Base-by-base conservation (phyloP, 1,140 invertebrate genomes). In the Cotesia glomerata region DNA sequence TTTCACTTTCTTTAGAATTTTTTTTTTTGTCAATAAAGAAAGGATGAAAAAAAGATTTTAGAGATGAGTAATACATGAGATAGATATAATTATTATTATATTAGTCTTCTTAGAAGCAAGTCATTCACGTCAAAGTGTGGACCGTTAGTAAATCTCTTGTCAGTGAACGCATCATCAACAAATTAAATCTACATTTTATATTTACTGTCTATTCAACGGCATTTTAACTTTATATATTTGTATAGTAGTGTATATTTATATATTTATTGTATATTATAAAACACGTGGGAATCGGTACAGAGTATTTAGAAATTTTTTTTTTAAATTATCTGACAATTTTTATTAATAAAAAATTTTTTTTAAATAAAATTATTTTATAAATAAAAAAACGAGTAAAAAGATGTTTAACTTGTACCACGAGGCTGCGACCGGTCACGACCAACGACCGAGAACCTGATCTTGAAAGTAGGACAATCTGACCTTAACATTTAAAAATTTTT, bases 391-490 rank as follows among this genome's bases (percentile, higher is more conserved):
- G 5, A 9, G 7, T 9, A 52, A 13, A 16, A 66, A 39, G 35
- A 64, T n/a, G 11, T 13, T 26, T 26, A 61, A 61, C 14, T 11
- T 26, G 16, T 18, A 65, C 11, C 36, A 65, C 36, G 39, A 36
- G 39, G 59, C 11, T 49, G n/a, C 16, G 49, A 64, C 45, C 58
- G 39, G 34, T 56, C 61, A 63, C 26, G 62, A 58, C 39, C 39
- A 45, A 39, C 67, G 52, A 59, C 34, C 54, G 63, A 72, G 63
- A 72, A 72, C 70, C 70, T 72, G 70, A 72, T 72, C 63, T 72
- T 61, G 34, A 49, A 72, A 66, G 70, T 72, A 36, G 70, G 70
- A 36, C 63, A 72, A 58, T 16, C 36, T 66, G 63, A 72, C 52
- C 54, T 72, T 45, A 66, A 34, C 9, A 8, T 45, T 45, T 7